Evolutionary conservation across 2,888 invertebrate genomes (phyloP), one percentile per base, ranked within the genome.

Genomic region (Stomorhina lunata): DNA sequence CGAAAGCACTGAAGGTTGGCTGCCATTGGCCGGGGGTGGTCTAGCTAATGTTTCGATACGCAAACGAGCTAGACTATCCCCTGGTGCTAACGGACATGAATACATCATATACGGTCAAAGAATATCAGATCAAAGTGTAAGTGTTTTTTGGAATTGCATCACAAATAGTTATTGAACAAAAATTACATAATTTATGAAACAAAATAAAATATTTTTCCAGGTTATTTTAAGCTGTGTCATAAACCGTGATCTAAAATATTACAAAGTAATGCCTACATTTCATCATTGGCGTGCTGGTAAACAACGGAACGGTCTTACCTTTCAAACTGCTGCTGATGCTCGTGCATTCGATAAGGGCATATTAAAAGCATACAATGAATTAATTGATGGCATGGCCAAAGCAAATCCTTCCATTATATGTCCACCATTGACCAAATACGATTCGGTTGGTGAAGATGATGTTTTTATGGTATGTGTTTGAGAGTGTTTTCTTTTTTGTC

Each of bases 261-360:
- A 97, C 92, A 97, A 97, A 93, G 98, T 98, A 88, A 98, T 98
- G 96, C 98, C 99, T 34, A 98, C 98, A 55, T 99, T 99, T 93
- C 98, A 98, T 92, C 98, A 98, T 92, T 99, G 98, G 98, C 95
- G 95, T 90, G 97, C 97, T 20, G 98, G 97, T 78, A 97, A 98
- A 92, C 97, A 97, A 92, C 95, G 96, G 86, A 98, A 97, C 92
- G 99, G 98, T 63, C 93, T 99, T 86, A 98, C 98, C 68, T 99
- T 99, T 93, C 97, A 97, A 92, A 97, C 98, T 68, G 97, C 97
- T 40, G 97, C 98, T 7, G 97, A 98, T 92, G 98, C 98, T 37
- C 92, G 97, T 84, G 97, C 97, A 71, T 98, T 98, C 91, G 98
- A 98, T 90, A 96, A 96, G 90, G 98, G 97, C 43, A 96, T 98